Evolutionary conservation across 2,113 vertebrate genomes (phyloP).

Genomic region (Phasianus colchicus): DNA sequence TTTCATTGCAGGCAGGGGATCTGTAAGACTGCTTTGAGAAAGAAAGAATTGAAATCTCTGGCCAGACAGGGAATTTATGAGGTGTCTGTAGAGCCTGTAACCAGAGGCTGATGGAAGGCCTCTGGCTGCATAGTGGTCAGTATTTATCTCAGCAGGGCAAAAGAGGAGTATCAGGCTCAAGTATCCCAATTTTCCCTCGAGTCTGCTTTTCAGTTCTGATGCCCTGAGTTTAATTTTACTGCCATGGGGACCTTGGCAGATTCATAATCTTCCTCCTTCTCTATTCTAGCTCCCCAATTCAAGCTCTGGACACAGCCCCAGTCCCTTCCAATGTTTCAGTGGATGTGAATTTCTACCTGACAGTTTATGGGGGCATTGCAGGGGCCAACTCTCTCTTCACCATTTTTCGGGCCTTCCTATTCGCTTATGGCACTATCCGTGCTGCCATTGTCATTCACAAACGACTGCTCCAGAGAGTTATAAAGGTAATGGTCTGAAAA

Average conservation of each 20-base stretch:
- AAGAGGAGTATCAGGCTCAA: not conserved
- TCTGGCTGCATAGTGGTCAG: not conserved
- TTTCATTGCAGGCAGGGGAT: not conserved
- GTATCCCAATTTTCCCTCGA: not conserved
- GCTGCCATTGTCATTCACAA: slow-evolving; percentile 86
- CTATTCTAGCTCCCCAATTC: slow-evolving; percentile 75
- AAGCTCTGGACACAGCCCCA: slow-evolving; percentile 3
- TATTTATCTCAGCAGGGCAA: not conserved
- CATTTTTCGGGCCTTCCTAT: slow-evolving; percentile 88
- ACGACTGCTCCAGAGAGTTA: slow-evolving; percentile 81
- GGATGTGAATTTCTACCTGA: slow-evolving; percentile 89
- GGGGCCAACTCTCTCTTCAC: slow-evolving; percentile 90
- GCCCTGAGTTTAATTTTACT: not conserved
- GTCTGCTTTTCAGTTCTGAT: not conserved
- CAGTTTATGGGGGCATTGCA: slow-evolving; percentile 87
- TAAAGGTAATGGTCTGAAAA: slow-evolving; percentile 82
- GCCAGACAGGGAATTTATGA: not conserved
- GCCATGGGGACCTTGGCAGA: not conserved
- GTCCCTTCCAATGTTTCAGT: slow-evolving; percentile 71
- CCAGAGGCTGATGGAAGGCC: not conserved
- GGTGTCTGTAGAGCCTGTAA: not conserved
- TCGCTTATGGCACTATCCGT: slow-evolving; percentile 86
- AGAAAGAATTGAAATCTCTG: not conserved
- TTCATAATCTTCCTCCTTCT: slow-evolving; percentile 28
- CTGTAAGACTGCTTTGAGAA: not conserved